These are phyloP conservation scores for Andrena trimmerana DNA, from an alignment of 2,888 invertebrate species.

Conservation along the genomic window DNA sequence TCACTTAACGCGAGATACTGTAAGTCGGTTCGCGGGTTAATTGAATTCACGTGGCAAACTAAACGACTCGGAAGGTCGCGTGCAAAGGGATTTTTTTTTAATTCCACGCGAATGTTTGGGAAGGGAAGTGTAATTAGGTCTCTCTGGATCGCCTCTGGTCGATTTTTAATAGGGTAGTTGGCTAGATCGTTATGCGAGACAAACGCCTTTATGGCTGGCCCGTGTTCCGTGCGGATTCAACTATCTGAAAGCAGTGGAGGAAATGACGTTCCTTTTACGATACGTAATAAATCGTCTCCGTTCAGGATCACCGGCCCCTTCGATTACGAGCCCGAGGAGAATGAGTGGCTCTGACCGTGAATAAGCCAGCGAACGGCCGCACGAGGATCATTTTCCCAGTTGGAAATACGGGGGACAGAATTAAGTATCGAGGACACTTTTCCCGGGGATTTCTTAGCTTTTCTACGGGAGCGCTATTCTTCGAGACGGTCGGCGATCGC, in stretches of 20 bases:
- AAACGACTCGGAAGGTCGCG: background rate
- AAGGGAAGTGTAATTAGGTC: background rate
- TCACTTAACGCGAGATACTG: conserved; percentile 21
- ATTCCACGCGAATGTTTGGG: background rate
- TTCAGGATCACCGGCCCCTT: conserved; percentile 18
- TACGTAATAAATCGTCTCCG: conserved; percentile 41
- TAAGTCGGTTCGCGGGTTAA: conserved; percentile 21
- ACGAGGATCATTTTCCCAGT: conserved; percentile 41
- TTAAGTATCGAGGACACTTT: conserved; percentile 41
- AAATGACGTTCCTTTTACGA: conserved; percentile 50
- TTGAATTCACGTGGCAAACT: background rate
- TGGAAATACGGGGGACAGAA: conserved; percentile 34
- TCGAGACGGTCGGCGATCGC: background rate
- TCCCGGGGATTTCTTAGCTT: conserved; percentile 10
- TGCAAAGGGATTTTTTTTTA: background rate
- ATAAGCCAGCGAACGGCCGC: conserved; percentile 45
- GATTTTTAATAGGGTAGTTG: conserved; percentile 4
- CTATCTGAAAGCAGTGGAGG: conserved; percentile 12
- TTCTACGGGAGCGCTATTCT: background rate
- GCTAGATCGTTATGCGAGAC: conserved; percentile 5
- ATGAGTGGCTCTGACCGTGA: conserved; percentile 30
- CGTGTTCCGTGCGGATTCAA: conserved; percentile 19
- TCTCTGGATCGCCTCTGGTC: background rate
- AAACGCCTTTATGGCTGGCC: conserved; percentile 24
- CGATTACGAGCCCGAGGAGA: conserved; percentile 24